These are phyloP conservation scores for Machaerirhynchus nigripectus DNA, from an alignment of 2,113 vertebrate species.

Conservation along the genomic window DNA sequence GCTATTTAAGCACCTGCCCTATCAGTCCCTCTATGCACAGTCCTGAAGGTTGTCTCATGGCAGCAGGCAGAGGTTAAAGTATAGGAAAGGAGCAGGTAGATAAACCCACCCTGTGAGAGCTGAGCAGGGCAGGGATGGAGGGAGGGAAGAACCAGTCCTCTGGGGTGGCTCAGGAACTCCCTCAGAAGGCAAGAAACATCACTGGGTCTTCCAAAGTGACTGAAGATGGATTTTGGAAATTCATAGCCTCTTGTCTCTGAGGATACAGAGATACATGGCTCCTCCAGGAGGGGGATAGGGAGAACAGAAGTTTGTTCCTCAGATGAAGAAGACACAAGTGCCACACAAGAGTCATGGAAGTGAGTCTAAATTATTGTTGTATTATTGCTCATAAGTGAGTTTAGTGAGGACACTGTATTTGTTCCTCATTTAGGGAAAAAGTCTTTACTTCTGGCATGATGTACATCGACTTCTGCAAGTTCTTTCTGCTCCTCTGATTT, in stretches of 20 bases:
- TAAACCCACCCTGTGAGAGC: neutral
- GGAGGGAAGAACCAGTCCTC: neutral
- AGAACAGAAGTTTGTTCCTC: neutral
- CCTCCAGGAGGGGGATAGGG: neutral
- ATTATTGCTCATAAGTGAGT: neutral
- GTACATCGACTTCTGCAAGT: neutral
- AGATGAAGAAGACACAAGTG: neutral
- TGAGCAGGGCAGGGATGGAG: neutral
- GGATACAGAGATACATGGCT: neutral
- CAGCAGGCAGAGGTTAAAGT: neutral
- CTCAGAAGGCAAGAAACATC: neutral
- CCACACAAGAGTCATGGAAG: neutral
- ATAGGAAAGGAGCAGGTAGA: rapidly evolving
- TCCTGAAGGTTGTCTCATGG: neutral
- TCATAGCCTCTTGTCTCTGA: neutral
- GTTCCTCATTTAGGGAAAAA: neutral
- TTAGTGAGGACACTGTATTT: neutral
- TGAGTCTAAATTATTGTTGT: neutral
- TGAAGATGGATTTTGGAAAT: neutral
- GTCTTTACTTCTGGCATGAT: neutral
- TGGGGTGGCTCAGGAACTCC: neutral
- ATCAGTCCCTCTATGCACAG: neutral
- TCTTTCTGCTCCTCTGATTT: neutral
- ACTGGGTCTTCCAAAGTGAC: neutral
- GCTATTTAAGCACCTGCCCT: neutral